Evolutionary conservation across 2,113 vertebrate genomes (phyloP).

Genomic region (Dermatemys mawii): DNA sequence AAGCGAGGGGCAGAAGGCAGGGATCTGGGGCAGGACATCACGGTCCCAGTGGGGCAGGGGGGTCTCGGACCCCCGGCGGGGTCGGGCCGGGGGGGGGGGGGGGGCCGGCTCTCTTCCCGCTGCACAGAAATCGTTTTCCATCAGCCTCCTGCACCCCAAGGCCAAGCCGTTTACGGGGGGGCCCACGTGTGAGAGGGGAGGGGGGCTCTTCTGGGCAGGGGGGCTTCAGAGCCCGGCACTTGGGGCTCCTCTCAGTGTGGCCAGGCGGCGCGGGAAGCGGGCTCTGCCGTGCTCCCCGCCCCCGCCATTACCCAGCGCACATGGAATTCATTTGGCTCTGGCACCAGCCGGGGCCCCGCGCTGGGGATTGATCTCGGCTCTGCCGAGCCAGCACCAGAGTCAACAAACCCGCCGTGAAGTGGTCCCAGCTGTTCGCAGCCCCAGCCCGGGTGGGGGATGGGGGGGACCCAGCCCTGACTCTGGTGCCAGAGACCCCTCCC

Average conservation of each 20-base stretch:
- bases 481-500: neutral
- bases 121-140: neutral
- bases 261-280: neutral
- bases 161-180: neutral
- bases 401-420: conserved; percentile 5
- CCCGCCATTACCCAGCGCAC: neutral
- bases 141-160: neutral
- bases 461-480: neutral
- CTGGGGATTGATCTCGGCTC: neutral
- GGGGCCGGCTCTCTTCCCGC: neutral
- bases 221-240: too few relatives aligned
- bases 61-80: neutral
- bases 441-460: neutral
- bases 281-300: neutral
- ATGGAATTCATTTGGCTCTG: conserved; percentile 2
- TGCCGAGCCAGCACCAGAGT: neutral
- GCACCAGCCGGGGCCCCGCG: neutral
- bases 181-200: neutral
- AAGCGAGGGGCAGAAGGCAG: neutral
- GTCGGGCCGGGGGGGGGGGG: neutral
- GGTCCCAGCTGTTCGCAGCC: conserved; percentile 9
- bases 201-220: too few relatives aligned
- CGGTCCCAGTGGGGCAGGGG: neutral
- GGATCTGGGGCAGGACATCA: neutral
- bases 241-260: too few relatives aligned